Evolutionary conservation across 2,113 vertebrate genomes (phyloP).

Genomic region (Manacus vitellinus): DNA sequence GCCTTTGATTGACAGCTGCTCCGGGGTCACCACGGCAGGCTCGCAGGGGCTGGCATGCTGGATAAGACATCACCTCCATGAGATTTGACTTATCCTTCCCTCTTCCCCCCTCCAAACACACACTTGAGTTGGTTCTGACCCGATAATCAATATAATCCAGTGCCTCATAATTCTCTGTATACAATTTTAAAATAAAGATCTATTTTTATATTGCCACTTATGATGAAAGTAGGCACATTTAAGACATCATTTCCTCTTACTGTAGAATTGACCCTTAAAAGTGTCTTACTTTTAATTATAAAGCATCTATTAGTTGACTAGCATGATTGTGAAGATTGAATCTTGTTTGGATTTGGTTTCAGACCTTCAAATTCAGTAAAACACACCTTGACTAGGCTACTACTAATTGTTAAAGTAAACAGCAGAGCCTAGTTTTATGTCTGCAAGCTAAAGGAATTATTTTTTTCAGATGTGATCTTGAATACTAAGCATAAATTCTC

Average conservation of each 20-base stretch:
- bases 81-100: too few species aligned
- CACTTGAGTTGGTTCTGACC: too few species aligned
- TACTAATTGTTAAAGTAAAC: not conserved
- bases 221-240: not conserved
- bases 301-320: not conserved
- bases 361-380: not conserved
- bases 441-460: not conserved
- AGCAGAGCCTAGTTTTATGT: not conserved
- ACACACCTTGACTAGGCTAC: not conserved
- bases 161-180: not conserved
- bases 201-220: not conserved
- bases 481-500: not conserved
- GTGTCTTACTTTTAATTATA: not conserved
- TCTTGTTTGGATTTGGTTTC: not conserved
- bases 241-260: not conserved
- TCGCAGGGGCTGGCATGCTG: too few species aligned
- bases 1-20: too few species aligned
- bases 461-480: not conserved
- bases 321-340: not conserved
- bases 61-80: too few species aligned
- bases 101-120: too few species aligned
- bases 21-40: too few species aligned
- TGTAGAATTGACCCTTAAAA: not conserved
- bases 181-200: not conserved
- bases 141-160: too few species aligned